Evolutionary conservation across 2,888 invertebrate species (phyloP), one percentile per base, ranked within the genome.

Genomic region (Caenorhabditis angaria): DNA sequence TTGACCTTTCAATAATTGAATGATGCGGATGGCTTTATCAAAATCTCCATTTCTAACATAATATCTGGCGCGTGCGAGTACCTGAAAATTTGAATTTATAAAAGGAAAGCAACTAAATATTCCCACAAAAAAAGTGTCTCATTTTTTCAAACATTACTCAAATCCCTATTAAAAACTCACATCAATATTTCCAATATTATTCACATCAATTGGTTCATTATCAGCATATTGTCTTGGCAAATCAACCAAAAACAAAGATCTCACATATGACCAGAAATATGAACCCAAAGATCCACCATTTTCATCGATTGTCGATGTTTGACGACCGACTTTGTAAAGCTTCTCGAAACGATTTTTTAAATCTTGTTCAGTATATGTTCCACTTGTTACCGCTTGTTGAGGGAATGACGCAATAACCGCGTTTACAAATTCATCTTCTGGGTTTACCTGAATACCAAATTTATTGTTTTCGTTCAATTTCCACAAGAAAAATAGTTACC

Each of bases 31-130:
- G 0, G 95, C 93, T 88, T 92, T 91, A 62, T 92, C 92, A 78
- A 97, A 90, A 87, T 97, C 93, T n/a, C 94, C 94, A 63, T 71
- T 60, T 50, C 92, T 91, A 80, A 95, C 88, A 91, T 93, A 94
- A 88, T 93, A 94, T 87, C 94, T 94, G 20, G 96, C 95, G 87
- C 95, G 91, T 82, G 94, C 92, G 50, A 97, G 91, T 81, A 97
- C 92, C 82, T 94, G 70, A 0, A 78, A 61, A 55, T 25, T 50
- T 4, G 10, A 29, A 54, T 54, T 54, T 54, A 5, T 24, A 22
- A 5, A 54, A 24, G 22, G 24, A 54, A 54, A 54, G n/a, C 10
- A 5, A n/a, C n/a, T 48, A n/a, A n/a, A n/a, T n/a, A n/a, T n/a
- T n/a, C n/a, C n/a, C n/a, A 32, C 10, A 32, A 32, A 32, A 32